These are phyloP conservation scores for Trichacis sp. DNA, from an alignment of 2,888 invertebrate genomes.

Conservation along the genomic window DNA sequence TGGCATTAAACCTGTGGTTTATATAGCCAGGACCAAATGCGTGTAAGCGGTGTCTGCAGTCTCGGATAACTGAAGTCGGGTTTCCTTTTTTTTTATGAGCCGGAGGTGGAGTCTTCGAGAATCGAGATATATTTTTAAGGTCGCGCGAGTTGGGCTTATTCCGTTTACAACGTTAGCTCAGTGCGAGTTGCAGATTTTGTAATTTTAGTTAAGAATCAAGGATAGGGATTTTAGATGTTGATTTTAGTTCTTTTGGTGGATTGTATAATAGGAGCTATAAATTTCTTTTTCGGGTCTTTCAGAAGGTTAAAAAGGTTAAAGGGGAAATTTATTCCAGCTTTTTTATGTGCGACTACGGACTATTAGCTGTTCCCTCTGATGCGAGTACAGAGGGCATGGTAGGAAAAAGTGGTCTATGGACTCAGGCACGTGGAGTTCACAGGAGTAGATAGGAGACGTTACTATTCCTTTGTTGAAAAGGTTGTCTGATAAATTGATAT, in stretches of 20 bases:
- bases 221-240: neutral
- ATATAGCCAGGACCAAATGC: no score
- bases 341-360: neutral
- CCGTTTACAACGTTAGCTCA: no score
- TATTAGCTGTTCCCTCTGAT: neutral
- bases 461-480: neutral
- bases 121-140: no score
- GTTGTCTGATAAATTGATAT: neutral
- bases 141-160: no score
- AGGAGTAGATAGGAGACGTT: neutral
- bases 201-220: no score
- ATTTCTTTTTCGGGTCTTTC: neutral
- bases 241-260: neutral
- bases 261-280: neutral
- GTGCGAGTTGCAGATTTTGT: no score
- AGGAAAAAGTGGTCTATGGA: neutral
- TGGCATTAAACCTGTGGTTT: no score
- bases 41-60: no score
- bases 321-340: neutral
- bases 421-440: neutral
- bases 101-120: no score
- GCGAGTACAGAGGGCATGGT: neutral
- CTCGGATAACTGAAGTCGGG: no score
- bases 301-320: neutral
- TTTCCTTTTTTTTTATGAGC: no score